Conservation (phyloP, 2,113 vertebrate species). For the Bolborhynchus lineola region DNA sequence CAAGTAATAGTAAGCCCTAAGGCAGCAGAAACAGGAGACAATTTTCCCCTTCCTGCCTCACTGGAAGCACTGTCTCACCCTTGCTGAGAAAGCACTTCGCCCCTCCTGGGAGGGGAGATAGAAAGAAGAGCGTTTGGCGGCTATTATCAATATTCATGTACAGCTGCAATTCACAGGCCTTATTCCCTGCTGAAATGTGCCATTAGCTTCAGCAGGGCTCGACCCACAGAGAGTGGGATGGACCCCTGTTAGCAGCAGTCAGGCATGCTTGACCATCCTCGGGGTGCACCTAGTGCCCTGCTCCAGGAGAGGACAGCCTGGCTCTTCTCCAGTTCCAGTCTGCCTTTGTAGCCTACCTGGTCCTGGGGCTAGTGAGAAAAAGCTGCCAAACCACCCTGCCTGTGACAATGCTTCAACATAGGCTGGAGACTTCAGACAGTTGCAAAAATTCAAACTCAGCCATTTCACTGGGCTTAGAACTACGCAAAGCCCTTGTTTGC, state of each 20-base stretch:
- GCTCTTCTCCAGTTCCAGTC: background rate
- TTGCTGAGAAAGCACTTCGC: constrained; percentile 58
- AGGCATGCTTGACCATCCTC: background rate
- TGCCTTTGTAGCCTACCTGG: background rate
- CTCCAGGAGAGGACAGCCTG: background rate
- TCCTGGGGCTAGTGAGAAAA: background rate
- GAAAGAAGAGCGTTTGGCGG: background rate
- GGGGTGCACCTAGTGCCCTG: background rate
- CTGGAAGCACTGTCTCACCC: constrained; percentile 34
- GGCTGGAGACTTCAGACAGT: background rate
- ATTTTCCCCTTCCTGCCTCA: constrained; percentile 31
- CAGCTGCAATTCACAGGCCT: constrained; percentile 13
- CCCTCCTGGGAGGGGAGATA: constrained; percentile 20
- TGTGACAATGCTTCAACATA: background rate
- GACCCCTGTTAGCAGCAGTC: background rate
- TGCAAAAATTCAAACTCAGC: background rate
- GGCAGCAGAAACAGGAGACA: background rate
- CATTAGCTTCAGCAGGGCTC: background rate
- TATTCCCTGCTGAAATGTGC: background rate
- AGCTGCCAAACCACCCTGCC: background rate
- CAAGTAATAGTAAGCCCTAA: background rate
- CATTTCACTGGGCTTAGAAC: background rate
- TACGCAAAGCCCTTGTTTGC: background rate
- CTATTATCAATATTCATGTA: constrained; percentile 58
- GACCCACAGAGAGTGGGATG: background rate